These are phyloP conservation scores for Ametastegia equiseti DNA, from an alignment of 2,888 invertebrate genomes.

Conservation along the genomic window DNA sequence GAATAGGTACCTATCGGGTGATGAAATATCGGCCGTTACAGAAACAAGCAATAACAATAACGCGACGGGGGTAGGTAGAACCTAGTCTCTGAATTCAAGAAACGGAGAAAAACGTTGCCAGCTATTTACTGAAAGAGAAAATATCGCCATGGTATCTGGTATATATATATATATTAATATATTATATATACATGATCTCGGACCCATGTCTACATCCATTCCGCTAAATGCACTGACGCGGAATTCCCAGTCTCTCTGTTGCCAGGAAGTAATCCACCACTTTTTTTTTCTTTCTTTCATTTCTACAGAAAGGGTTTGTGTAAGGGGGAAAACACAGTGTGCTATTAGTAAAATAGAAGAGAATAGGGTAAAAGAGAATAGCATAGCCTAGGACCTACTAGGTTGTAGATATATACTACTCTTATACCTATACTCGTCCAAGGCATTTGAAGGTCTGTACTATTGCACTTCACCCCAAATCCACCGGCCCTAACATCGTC, in stretches of 20 bases:
- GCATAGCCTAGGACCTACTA: too few relatives aligned
- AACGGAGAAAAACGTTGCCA: background rate
- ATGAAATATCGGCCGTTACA: background rate
- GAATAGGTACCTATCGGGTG: background rate
- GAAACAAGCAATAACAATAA: conserved; percentile 19
- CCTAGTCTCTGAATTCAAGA: background rate
- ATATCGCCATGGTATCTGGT: background rate
- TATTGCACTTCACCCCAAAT: too few relatives aligned
- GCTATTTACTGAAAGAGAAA: background rate
- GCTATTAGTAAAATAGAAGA: background rate
- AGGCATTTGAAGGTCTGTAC: too few relatives aligned
- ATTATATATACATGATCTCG: too few relatives aligned
- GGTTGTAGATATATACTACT: too few relatives aligned
- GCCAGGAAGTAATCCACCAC: background rate
- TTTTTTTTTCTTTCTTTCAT: too few relatives aligned
- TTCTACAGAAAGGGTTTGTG: conserved; percentile 9
- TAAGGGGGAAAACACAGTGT: too few relatives aligned
- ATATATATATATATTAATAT: background rate
- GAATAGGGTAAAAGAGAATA: too few relatives aligned
- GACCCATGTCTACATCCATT: too few relatives aligned
- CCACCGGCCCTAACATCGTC: too few relatives aligned
- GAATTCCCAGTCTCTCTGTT: too few relatives aligned
- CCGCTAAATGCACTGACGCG: background rate
- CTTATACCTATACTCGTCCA: too few relatives aligned
- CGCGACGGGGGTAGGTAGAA: background rate